Evolutionary conservation across 2,888 invertebrate genomes (phyloP).

Genomic region (Cataglyphis cursor): DNA sequence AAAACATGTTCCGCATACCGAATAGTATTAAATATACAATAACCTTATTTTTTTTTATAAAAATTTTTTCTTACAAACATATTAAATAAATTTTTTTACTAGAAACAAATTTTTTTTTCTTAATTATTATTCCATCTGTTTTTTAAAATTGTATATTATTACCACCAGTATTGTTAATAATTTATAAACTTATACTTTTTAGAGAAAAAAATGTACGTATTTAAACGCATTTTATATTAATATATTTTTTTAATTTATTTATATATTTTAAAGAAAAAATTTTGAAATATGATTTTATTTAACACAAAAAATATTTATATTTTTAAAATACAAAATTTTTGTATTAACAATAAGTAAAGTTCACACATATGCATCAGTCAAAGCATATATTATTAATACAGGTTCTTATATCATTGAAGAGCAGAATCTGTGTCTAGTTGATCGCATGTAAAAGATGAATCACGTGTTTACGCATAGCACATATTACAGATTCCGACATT

Average conservation of each 20-base stretch:
- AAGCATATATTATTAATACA: slow-evolving; percentile 29
- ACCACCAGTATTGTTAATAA: neutral
- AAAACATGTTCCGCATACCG: neutral
- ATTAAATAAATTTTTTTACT: neutral
- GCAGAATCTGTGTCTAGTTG: neutral
- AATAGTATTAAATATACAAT: neutral
- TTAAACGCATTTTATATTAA: neutral
- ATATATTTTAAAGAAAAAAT: neutral
- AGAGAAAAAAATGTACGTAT: neutral
- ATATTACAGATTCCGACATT: neutral
- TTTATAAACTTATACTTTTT: neutral
- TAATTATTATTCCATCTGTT: neutral
- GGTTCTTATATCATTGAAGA: slow-evolving; percentile 33
- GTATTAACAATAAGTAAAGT: neutral
- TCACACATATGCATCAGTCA: neutral
- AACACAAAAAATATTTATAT: slow-evolving; percentile 17
- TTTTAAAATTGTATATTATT: neutral
- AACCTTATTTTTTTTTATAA: neutral
- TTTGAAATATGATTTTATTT: neutral
- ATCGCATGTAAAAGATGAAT: slow-evolving; percentile 34
- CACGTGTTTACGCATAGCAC: neutral
- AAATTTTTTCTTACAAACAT: too few relatives aligned
- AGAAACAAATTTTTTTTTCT: neutral
- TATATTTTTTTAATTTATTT: neutral
- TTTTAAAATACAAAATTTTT: neutral